Evolutionary conservation across 2,888 invertebrate species (phyloP).

Genomic region (Tuberolachnus salignus): DNA sequence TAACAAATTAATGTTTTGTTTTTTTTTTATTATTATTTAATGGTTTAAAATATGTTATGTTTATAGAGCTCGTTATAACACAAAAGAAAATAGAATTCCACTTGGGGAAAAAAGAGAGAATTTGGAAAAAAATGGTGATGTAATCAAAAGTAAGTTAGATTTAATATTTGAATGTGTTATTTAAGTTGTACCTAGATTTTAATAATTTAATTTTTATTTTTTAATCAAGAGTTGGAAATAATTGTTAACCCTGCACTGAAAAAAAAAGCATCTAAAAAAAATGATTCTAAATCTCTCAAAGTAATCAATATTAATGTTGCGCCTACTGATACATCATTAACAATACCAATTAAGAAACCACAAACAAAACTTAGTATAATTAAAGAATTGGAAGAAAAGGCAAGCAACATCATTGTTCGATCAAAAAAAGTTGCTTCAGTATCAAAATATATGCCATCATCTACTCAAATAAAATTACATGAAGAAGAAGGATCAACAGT

Average conservation of each 20-base stretch:
- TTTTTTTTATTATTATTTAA: too few species aligned
- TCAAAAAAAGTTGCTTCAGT: neutral
- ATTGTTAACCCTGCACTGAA: neutral
- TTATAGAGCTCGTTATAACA: neutral
- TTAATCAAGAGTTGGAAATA: neutral
- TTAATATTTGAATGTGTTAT: neutral
- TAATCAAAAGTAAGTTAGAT: constrained; percentile 33
- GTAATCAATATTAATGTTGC: neutral
- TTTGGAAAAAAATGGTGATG: neutral
- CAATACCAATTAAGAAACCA: neutral
- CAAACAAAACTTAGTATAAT: constrained; percentile 23
- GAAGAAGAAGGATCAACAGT: neutral
- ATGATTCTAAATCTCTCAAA: neutral
- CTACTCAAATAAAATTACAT: neutral
- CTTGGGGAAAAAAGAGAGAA: constrained; percentile 28
- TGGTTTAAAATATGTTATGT: neutral
- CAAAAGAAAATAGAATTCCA: constrained; percentile 46
- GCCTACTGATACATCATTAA: constrained; percentile 39
- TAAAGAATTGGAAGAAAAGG: constrained; percentile 43
- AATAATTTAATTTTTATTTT: neutral
- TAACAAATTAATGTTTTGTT: too few species aligned
- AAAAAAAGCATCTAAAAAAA: constrained; percentile 11
- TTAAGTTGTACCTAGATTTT: neutral
- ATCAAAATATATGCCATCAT: too few species aligned
- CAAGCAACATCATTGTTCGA: neutral